phyloP scores from a whole-genome alignment of 2,113 vertebrate genomes.

The Lanius ludovicianus region DNA sequence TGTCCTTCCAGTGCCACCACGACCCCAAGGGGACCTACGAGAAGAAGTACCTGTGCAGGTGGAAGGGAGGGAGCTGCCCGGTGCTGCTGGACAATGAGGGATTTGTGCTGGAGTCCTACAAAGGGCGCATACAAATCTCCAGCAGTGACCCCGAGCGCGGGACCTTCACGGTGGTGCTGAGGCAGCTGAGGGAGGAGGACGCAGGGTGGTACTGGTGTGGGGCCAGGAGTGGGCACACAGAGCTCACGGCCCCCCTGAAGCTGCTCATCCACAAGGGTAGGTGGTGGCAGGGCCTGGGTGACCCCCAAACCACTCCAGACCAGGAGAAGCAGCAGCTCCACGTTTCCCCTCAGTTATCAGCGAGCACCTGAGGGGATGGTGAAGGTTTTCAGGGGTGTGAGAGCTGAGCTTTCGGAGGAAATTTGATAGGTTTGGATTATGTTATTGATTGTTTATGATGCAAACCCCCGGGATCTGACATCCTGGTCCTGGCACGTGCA shows the following conservation, averaged over 20 bases:
- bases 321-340: background rate
- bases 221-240: background rate
- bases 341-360: rapidly evolving
- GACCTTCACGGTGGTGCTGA: background rate
- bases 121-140: background rate
- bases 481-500: background rate
- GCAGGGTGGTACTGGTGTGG: slow-evolving; percentile 60
- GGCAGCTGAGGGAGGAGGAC: slow-evolving; percentile 4
- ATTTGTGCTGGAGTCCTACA: background rate
- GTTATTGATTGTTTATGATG: background rate
- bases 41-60: slow-evolving; percentile 37
- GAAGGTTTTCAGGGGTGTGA: background rate
- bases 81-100: background rate
- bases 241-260: slow-evolving; percentile 4
- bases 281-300: background rate
- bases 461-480: background rate
- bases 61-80: background rate
- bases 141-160: background rate
- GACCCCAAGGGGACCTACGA: background rate
- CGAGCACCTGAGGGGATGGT: background rate
- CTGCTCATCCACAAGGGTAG: slow-evolving; percentile 27
- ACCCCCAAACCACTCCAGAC: rapidly evolving
- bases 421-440: background rate
- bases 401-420: background rate
- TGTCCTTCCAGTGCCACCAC: background rate